Base-by-base conservation (phyloP, 2,113 vertebrate genomes). In the Dissostichus mawsoni region DNA sequence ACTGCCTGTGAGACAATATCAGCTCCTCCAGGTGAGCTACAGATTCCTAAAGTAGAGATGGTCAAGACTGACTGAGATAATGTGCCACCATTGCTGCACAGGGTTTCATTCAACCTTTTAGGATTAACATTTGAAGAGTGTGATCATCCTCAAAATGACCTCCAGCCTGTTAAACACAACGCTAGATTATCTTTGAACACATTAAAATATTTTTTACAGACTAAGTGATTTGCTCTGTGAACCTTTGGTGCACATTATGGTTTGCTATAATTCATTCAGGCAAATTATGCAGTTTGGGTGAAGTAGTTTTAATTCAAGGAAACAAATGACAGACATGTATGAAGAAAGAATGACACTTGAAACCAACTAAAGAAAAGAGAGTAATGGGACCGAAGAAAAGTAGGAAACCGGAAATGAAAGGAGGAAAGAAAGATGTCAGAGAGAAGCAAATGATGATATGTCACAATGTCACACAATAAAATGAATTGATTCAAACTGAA, bases 51-150 rank as follows among this genome's bases (percentile, higher is more conserved):
- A 25, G 25, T 25, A 25, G 25, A 25, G 25, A 25, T 25, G 25
- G 25, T 25, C 25, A 25, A 25, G 25, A 25, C 25, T 57, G 44
- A 71, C 29, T 44, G 25, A 2, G 18, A 51, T 14, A 16, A 57
- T 45, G 33, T 44, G 4, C 13, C 14, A 62, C 14, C 55, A 74
- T 77, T 65, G 44, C 52, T 76, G 50, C 51, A 56, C 10, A 11
- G 9, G 14, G 25, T 75, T 65, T 59, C 45, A 23, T 74, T 17
- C 2, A 57, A 10, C 5, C n/a, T 61, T 78, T 68, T 44, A 45
- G 65, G 18, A 76, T 69, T 69, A 52, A 67, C 25, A 45, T 69
- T 45, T 66, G 7, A 53, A 56, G 8, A 70, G 8, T 18, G 3
- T 25, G 20, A 20, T 62, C 11, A 20, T 52, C 13, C 3, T 71